Percentiles rank a stretch among this genome's conserved stretches.
Evolutionary conservation across 2,113 vertebrate species (phyloP).

Genomic region (Ascaphus truei): DNA sequence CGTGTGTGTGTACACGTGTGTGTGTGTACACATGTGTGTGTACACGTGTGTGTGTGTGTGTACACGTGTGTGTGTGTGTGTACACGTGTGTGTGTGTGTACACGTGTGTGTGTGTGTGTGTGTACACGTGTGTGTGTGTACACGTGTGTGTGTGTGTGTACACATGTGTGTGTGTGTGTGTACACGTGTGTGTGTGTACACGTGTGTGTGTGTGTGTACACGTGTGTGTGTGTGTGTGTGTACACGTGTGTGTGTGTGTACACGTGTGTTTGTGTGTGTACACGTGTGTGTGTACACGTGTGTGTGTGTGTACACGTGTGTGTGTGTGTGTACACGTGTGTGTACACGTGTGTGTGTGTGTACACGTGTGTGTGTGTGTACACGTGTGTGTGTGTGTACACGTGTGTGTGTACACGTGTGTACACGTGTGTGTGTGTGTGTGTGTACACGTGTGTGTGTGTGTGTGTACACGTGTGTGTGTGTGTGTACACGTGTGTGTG

Average conservation of each 20-base stretch:
- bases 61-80: background rate
- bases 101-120: background rate
- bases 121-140: background rate
- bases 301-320: background rate
- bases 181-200: background rate
- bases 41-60: background rate
- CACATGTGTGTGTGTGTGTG: background rate
- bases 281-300: background rate
- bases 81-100: background rate
- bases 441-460: too few species aligned
- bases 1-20: background rate
- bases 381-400: too few species aligned
- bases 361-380: too few species aligned
- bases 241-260: background rate
- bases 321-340: background rate
- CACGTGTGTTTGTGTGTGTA: too few species aligned
- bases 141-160: background rate
- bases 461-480: too few species aligned
- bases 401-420: background rate
- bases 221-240: background rate
- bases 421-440: too few species aligned
- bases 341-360: background rate
- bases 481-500: too few species aligned
- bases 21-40: background rate
- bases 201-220: background rate